Evolutionary conservation across 1,140 invertebrate genomes (phyloP), one percentile per base, ranked within the genome.

Genomic region (Hydropsyche tenuis): DNA sequence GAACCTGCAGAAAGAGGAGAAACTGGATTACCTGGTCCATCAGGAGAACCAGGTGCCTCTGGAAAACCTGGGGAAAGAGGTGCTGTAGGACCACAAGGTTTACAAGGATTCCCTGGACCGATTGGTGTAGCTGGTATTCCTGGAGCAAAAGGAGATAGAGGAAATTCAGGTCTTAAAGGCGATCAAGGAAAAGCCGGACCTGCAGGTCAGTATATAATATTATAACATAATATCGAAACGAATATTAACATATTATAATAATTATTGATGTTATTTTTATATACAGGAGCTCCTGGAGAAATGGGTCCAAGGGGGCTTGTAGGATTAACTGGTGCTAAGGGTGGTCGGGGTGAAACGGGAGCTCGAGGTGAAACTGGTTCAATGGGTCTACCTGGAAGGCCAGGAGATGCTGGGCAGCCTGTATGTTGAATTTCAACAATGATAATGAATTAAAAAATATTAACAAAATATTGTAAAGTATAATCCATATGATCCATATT

Each of bases 1-100:
- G 91, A 93, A 81, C 88, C 90, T 68, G 92, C 88, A 0, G 90
- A 92, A 80, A 85, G 90, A 79, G 93, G 93, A 37, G 92, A 94
- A 77, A 87, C 89, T 25, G 93, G 93, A 56, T 83, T 87, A 53
- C 88, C 91, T 18, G 93, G 93, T 9, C 81, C 86, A n/a, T 85
- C 89, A 63, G 91, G 93, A 75, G 92, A 94, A 81, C 74, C 85
- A 3, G 92, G 93, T n/a, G 88, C 90, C 16, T 79, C 85, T n/a
- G 92, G 92, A 18, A 86, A 84, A 6, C 87, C 88, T 16, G 93
- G 92, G 69, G 91, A 92, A 78, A 81, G 91, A 77, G 92, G 90
- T 27, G 80, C 81, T 20, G 79, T 84, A 66, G 89, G 90, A 64
- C 83, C 86, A 45, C 86, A 85, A 76, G 90, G 90, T 63, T 74